Evolutionary conservation across 2,113 vertebrate genomes (phyloP).

Genomic region (Cyphomyrus discorhynchus): DNA sequence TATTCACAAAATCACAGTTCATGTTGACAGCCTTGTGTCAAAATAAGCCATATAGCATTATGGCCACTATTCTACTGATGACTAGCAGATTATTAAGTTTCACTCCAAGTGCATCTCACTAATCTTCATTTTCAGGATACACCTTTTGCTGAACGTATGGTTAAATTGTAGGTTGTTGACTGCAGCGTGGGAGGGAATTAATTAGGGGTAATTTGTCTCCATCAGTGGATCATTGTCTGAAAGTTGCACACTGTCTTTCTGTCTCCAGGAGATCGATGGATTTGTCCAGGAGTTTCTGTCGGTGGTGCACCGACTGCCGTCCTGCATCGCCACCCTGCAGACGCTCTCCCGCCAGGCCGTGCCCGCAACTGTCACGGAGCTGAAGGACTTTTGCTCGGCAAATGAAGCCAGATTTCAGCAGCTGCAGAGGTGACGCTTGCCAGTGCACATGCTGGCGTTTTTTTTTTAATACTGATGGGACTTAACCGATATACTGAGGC

Average conservation of each 20-base stretch:
- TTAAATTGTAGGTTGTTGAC: not conserved
- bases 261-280: conserved; percentile 49
- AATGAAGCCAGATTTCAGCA: conserved; percentile 48
- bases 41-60: not conserved
- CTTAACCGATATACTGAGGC: not conserved
- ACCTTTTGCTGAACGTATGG: not conserved
- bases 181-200: not conserved
- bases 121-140: not conserved
- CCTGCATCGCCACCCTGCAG: conserved; percentile 48
- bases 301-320: conserved; percentile 54
- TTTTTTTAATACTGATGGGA: not conserved
- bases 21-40: not conserved
- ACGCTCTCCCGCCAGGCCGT: conserved; percentile 39
- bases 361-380: conserved; percentile 35
- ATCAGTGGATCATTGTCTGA: not conserved
- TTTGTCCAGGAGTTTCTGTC: conserved; percentile 55
- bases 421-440: conserved; percentile 49
- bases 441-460: not conserved
- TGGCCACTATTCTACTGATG: not conserved
- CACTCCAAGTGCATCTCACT: not conserved
- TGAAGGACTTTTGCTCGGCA: conserved; percentile 43
- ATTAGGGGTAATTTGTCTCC: not conserved
- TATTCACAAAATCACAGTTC: not conserved
- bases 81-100: not conserved
- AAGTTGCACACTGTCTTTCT: not conserved